Percentiles rank a stretch among this genome's conserved stretches.
These are phyloP conservation scores for Enteromius trimaculatus DNA, from an alignment of 2,797 vertebrate genomes.

Conservation along the genomic window DNA sequence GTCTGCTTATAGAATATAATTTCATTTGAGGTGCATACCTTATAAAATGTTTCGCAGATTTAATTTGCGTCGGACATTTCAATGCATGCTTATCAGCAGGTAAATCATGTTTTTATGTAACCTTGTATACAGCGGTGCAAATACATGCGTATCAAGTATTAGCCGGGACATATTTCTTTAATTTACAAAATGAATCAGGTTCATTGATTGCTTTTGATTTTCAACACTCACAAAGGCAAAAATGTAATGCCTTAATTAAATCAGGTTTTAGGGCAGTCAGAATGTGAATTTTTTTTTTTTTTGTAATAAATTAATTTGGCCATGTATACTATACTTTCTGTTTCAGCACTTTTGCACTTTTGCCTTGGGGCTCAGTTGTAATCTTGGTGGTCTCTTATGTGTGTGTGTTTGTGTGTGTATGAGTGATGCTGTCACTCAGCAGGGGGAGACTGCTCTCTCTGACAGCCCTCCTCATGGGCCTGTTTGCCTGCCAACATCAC, in stretches of 20 bases:
- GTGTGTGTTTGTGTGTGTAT: conserved; percentile 23
- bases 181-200: not conserved
- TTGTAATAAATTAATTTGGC: not conserved
- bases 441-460: conserved; percentile 49
- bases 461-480: conserved; percentile 44
- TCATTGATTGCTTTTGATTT: not conserved
- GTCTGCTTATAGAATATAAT: not conserved
- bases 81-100: not conserved
- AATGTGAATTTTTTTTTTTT: not conserved
- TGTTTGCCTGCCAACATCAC: conserved; percentile 45
- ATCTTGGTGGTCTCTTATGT: conserved; percentile 13
- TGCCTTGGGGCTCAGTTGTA: not conserved
- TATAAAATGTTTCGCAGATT: not conserved
- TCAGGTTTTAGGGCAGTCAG: not conserved
- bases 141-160: not conserved
- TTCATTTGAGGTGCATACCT: not conserved
- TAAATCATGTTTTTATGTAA: not conserved
- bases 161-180: not conserved
- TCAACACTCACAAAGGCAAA: not conserved
- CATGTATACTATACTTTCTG: not conserved
- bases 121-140: not conserved
- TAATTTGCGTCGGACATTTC: not conserved
- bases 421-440: conserved; percentile 52
- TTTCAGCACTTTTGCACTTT: not conserved
- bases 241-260: not conserved